phyloP scores from a whole-genome alignment of 1,140 invertebrate species.

The Cyclargus thomasi region DNA sequence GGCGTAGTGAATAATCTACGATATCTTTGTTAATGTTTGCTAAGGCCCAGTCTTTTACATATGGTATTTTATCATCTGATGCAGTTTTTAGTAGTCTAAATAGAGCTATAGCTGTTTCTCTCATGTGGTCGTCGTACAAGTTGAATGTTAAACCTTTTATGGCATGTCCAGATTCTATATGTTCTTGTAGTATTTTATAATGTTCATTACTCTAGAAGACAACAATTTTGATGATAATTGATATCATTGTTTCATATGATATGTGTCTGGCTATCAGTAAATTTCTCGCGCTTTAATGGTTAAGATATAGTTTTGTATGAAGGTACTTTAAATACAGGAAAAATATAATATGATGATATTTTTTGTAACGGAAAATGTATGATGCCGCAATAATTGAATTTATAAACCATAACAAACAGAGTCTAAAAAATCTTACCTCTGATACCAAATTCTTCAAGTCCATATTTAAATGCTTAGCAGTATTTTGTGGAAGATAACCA shows the following conservation, averaged over 20 bases:
- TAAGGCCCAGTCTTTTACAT: constrained; percentile 38
- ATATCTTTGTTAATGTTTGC: constrained; percentile 50
- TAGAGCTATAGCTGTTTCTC: constrained; percentile 48
- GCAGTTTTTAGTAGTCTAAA: constrained; percentile 44
- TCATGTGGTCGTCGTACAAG: constrained; percentile 57
- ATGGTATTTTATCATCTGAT: constrained; percentile 32
- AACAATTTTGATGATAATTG: too few relatives aligned
- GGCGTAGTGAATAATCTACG: constrained; percentile 42
- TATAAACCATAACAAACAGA: too few relatives aligned
- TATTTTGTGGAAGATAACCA: constrained; percentile 35
- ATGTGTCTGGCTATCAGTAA: too few relatives aligned
- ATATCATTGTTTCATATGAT: too few relatives aligned
- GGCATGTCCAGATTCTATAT: constrained; percentile 43
- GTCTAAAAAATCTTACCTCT: constrained; percentile 29
- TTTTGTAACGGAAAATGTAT: too few relatives aligned
- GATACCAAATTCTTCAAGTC: constrained; percentile 33
- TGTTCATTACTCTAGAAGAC: too few relatives aligned
- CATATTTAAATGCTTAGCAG: constrained; percentile 29
- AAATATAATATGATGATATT: too few relatives aligned
- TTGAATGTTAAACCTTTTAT: constrained; percentile 54
- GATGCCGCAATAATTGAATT: too few relatives aligned
- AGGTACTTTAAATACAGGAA: too few relatives aligned
- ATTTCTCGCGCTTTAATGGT: too few relatives aligned
- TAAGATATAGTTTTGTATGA: too few relatives aligned
- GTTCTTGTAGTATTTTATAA: constrained; percentile 30